phyloP scores from a whole-genome alignment of 2,797 vertebrate species.

The Gymnopithys bicolor region DNA sequence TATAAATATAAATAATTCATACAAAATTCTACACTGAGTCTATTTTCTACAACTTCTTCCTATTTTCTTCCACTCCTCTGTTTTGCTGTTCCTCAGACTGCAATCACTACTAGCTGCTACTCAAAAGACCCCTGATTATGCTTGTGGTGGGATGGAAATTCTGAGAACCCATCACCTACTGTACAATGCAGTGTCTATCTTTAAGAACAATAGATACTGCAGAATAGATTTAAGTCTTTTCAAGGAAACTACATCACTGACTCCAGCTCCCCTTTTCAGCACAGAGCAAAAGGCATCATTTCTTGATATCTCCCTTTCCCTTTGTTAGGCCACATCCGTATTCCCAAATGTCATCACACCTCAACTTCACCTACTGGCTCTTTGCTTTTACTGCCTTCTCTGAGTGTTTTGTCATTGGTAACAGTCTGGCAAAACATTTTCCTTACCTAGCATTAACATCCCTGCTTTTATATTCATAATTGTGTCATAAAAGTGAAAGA shows the following conservation, averaged over 20 bases:
- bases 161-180: neutral
- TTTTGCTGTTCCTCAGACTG: neutral
- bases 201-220: neutral
- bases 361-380: slow-evolving; percentile 4
- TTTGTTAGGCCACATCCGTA: neutral
- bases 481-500: neutral
- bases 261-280: neutral
- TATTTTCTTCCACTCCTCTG: slow-evolving; percentile 5
- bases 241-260: neutral
- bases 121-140: neutral
- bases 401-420: slow-evolving; percentile 4
- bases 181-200: neutral
- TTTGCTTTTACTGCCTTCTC: neutral
- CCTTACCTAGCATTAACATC: neutral
- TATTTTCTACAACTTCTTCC: neutral
- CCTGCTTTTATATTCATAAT: neutral
- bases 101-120: neutral
- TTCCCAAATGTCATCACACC: neutral
- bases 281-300: neutral
- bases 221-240: neutral
- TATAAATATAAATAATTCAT: slow-evolving; percentile 51
- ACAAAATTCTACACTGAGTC: neutral
- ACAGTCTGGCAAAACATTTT: slow-evolving; percentile 31
- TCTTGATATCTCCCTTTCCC: neutral
- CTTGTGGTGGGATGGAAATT: neutral